A percentile compares a stretch with the other conserved stretches of the same genome.
Evolutionary conservation across 2,888 invertebrate species (phyloP).

Genomic region (Lasioglossum malachurum): DNA sequence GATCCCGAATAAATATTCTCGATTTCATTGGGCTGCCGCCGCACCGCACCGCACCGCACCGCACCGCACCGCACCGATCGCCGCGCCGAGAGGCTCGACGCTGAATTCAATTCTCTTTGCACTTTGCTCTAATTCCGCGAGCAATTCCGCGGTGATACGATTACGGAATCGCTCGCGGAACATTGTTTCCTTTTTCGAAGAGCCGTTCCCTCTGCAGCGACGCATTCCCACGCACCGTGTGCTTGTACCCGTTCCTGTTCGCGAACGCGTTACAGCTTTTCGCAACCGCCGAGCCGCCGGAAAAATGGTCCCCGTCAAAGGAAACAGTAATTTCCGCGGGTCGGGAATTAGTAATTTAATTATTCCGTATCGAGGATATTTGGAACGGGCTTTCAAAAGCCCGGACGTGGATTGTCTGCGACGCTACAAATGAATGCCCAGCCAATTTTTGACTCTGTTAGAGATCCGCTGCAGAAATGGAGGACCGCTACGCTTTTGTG

Average conservation of each 20-base stretch:
- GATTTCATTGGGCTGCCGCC: background rate
- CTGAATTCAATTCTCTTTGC: slow-evolving; percentile 19
- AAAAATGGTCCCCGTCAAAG: background rate
- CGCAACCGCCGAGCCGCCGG: background rate
- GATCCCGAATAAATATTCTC: slow-evolving; percentile 3
- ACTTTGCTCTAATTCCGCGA: slow-evolving; percentile 33
- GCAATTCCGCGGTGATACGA: slow-evolving; percentile 8
- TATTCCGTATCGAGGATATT: background rate
- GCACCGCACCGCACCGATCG: background rate
- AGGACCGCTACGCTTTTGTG: background rate
- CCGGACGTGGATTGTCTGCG: background rate
- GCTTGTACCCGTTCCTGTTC: background rate
- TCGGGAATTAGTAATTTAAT: background rate
- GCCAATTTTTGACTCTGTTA: background rate
- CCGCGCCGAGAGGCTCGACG: slow-evolving; percentile 2
- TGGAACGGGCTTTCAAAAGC: background rate
- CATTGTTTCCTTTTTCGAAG: background rate
- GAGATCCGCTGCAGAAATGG: no score
- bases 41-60: background rate
- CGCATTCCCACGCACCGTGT: background rate
- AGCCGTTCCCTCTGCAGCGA: background rate
- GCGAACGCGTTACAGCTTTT: background rate
- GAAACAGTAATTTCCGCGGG: background rate
- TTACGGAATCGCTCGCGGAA: background rate
- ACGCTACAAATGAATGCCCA: background rate